Evolutionary conservation across 1,140 invertebrate species (phyloP), one percentile per base, ranked within the genome.

Genomic region (Drosophila navojoa): DNA sequence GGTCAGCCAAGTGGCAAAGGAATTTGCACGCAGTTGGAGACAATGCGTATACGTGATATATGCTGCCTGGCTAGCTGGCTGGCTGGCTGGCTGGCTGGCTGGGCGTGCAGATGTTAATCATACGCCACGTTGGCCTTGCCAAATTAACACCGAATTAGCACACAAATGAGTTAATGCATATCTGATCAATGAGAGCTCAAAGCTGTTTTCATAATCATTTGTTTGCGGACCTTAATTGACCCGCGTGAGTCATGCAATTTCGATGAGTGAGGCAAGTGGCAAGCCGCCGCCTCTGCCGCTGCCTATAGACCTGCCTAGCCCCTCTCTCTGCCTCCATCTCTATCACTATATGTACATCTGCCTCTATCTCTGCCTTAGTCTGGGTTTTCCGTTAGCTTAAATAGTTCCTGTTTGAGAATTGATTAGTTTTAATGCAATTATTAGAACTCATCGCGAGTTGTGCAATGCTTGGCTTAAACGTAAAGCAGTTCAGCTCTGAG

Each of bases 1-100:
- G 63, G 76, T 59, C 76, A 86, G 61, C 69, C 82, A 87, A 68
- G 76, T 87, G 81, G 81, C 82, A 84, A 86, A 79, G 80, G 80
- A 84, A 84, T 82, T 61, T 76, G 63, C 32, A 72, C 47, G 45
- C 44, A 40, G 40, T 50, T 15, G 16, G 9, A 35, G 9, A 29
- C 40, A 38, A 19, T 70, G 84, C 82, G 79, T 89, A 82, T 87
- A 69, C 69, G 62, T 81, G 68, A 79, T 69, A 79, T 69, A 69
- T 32, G 16, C 42, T 19, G 6, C 0, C n/a, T 15, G 42, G 4
- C 40, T 44, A n/a, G 0, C 0, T 13, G 42, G 42, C 42, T 45
- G 42, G 19, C n/a, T n/a, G 6, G 3, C n/a, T 15, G 42, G 4
- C 40, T 44, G 40, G 0, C 0, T 13, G 42, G 42, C 42, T 45